Percentiles rank a stretch among this genome's conserved stretches.
Conservation (phyloP, 2,888 invertebrate genomes). For the Drosophila mimetica region DNA sequence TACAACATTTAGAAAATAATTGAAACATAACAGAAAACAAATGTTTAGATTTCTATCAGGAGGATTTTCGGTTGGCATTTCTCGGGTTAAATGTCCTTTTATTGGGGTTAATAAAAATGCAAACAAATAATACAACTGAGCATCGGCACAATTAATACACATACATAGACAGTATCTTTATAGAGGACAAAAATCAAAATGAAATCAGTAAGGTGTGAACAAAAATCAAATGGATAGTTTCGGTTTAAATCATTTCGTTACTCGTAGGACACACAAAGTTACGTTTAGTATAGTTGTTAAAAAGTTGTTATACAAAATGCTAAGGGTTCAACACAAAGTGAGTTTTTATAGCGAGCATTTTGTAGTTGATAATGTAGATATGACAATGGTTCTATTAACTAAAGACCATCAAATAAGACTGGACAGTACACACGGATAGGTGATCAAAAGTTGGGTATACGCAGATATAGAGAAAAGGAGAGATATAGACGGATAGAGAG, state of each 20-base stretch:
- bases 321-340: slow-evolving; percentile 59
- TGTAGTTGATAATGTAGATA: slow-evolving; percentile 32
- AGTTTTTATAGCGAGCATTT: slow-evolving; percentile 52
- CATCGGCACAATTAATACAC: slow-evolving; percentile 56
- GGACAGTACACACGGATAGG: slow-evolving; percentile 45
- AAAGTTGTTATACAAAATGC: slow-evolving; percentile 61
- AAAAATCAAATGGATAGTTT: slow-evolving; percentile 39
- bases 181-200: slow-evolving; percentile 27
- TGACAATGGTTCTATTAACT: slow-evolving; percentile 22
- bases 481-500: slow-evolving; percentile 33
- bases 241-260: slow-evolving; percentile 23
- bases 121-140: slow-evolving; percentile 54
- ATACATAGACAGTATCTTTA: slow-evolving; percentile 46
- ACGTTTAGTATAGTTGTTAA: slow-evolving; percentile 44
- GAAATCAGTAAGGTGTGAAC: slow-evolving; percentile 9
- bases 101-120: slow-evolving; percentile 43
- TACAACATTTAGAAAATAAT: slow-evolving; percentile 51
- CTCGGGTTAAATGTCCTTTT: slow-evolving; percentile 3
- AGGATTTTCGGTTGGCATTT: neutral
- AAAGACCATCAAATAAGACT: slow-evolving; percentile 33
- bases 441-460: slow-evolving; percentile 32
- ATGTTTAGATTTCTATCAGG: slow-evolving; percentile 1
- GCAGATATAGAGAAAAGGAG: slow-evolving; percentile 27
- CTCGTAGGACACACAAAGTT: slow-evolving; percentile 49
- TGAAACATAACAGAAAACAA: slow-evolving; percentile 31